Percentiles rank a stretch among this genome's conserved stretches.
phyloP scores from a whole-genome alignment of 2,113 vertebrate species.

The Fulica atra region DNA sequence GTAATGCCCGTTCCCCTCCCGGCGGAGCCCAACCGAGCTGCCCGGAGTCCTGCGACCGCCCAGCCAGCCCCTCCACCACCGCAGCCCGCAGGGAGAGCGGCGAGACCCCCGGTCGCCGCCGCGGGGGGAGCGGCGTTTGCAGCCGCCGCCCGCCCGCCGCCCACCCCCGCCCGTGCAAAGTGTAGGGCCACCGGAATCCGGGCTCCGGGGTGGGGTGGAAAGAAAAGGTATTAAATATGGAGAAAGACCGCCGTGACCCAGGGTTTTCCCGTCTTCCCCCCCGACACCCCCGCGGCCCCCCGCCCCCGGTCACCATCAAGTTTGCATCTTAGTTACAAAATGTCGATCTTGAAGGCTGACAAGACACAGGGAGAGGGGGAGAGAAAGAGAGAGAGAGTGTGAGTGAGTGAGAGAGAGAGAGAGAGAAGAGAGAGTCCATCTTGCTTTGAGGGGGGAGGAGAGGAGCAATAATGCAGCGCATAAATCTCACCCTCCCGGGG shows the following conservation, averaged over 20 bases:
- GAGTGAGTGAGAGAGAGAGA: slow-evolving; percentile 63
- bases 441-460: slow-evolving; percentile 86
- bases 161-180: slow-evolving; percentile 56
- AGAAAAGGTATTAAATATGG: slow-evolving; percentile 62
- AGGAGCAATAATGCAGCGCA: slow-evolving; percentile 78
- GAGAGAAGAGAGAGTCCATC: slow-evolving; percentile 92
- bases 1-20: slow-evolving; percentile 27
- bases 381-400: slow-evolving; percentile 67
- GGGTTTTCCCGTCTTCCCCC: not conserved
- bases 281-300: not conserved
- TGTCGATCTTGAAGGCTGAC: slow-evolving; percentile 90
- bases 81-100: slow-evolving; percentile 30
- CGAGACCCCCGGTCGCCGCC: slow-evolving; percentile 2
- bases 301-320: slow-evolving; percentile 75
- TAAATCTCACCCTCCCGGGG: slow-evolving; percentile 81
- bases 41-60: slow-evolving; percentile 33
- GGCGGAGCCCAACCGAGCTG: not conserved
- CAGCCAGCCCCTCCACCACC: not conserved
- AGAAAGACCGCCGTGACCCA: slow-evolving; percentile 54
- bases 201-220: slow-evolving; percentile 52
- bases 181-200: slow-evolving; percentile 64
- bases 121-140: slow-evolving; percentile 5
- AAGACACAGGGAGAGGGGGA: slow-evolving; percentile 82
- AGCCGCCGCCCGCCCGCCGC: slow-evolving; percentile 2
- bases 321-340: slow-evolving; percentile 90